A percentile compares a stretch with the other conserved stretches of the same genome.
Conservation (phyloP, 23 tunicate species). For the Clavelina lepadiformis region DNA sequence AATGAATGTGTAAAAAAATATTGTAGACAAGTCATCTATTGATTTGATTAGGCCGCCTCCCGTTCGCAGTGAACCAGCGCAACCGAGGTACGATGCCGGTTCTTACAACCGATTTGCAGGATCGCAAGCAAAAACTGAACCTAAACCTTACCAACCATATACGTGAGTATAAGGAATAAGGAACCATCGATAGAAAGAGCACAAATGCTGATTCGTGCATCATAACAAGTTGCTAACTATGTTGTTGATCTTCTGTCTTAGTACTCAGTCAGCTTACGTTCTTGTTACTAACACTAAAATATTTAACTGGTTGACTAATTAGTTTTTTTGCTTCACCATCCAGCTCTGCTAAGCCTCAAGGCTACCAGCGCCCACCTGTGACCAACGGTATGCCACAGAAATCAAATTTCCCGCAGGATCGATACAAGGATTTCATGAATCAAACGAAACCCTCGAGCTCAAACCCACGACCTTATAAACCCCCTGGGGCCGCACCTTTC, state of each 20-base stretch:
- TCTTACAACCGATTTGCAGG: slow-evolving; percentile 83
- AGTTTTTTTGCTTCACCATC: too few relatives aligned
- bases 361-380: slow-evolving; percentile 36
- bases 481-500: background rate
- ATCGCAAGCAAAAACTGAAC: slow-evolving; percentile 30
- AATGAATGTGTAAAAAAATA: too few relatives aligned
- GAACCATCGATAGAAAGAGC: too few relatives aligned
- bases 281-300: too few relatives aligned
- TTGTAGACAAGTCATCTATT: too few relatives aligned
- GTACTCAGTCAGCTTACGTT: too few relatives aligned
- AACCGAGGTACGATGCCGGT: background rate
- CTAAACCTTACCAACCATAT: slow-evolving; percentile 61
- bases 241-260: too few relatives aligned
- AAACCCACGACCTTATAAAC: slow-evolving; percentile 50
- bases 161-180: slow-evolving; percentile 29
- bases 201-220: too few relatives aligned
- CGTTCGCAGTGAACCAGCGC: slow-evolving; percentile 20
- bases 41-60: too few relatives aligned
- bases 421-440: slow-evolving; percentile 55
- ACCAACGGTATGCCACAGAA: slow-evolving; percentile 40
- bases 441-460: slow-evolving; percentile 38
- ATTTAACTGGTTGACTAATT: too few relatives aligned
- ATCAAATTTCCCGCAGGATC: slow-evolving; percentile 48
- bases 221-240: too few relatives aligned
- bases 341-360: too few relatives aligned